Evolutionary conservation across 2,888 invertebrate genomes (phyloP).

Genomic region (Tenthredo amoena): DNA sequence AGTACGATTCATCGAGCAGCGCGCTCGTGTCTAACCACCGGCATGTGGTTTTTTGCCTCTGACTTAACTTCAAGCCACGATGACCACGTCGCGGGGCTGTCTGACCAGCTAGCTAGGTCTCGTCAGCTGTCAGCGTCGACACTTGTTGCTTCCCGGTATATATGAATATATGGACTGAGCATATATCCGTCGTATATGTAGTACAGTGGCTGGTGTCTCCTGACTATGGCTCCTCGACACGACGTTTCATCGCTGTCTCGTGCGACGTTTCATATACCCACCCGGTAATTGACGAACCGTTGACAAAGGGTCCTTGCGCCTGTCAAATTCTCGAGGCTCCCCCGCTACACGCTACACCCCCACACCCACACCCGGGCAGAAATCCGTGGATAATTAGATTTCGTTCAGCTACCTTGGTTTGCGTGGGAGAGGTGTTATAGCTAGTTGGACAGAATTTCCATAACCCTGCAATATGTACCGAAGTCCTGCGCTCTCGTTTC

Average conservation of each 20-base stretch:
- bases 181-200: neutral
- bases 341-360: neutral
- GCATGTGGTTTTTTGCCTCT: neutral
- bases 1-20: neutral
- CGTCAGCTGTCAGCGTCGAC: conserved; percentile 24
- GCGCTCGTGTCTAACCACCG: neutral
- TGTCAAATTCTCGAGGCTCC: neutral
- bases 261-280: neutral
- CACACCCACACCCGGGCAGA: neutral
- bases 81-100: neutral
- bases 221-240: conserved; percentile 6
- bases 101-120: conserved; percentile 20
- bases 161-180: neutral
- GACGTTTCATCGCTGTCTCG: conserved; percentile 4
- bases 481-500: neutral
- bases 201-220: neutral
- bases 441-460: conserved; percentile 12
- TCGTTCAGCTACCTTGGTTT: neutral
- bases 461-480: neutral
- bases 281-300: conserved; percentile 5
- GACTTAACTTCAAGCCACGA: neutral
- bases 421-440: neutral
- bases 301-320: neutral
- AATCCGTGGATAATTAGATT: neutral
- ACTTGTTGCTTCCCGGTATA: conserved; percentile 44